Evolutionary conservation across 2,888 invertebrate species (phyloP), one percentile per base, ranked within the genome.

Genomic region (Synergus gifuensis): DNA sequence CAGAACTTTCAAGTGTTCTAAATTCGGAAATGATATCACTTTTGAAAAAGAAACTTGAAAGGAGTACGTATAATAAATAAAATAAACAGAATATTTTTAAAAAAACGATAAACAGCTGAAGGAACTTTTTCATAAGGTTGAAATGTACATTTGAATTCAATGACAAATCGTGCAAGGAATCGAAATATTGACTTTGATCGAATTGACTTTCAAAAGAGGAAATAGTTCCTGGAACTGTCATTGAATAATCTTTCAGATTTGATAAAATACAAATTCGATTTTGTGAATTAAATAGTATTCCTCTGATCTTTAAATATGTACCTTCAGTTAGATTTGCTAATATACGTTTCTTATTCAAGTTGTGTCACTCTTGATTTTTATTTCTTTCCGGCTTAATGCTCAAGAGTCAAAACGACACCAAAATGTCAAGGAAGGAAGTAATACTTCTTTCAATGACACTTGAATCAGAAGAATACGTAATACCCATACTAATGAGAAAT

Each of bases 351-450:
- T 44, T 44, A 67, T 67, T 67, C 66, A 67, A 44, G 18, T 22
- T 67, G 66, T 44, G 66, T 67, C 9, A 44, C 40, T 22, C 14
- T 22, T 11, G 66, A 67, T 40, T 44, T 67, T 44, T 67, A 67
- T 67, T 67, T 9, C 44, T 44, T 67, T 67, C 66, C 66, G 66
- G 42, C 18, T 36, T 40, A 63, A 63, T 67, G 66, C 42, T 44
- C 66, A 64, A 49, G 16, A 49, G 49, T 49, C 49, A 49, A 49
- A 40, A 64, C 64, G 22, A 44, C 44, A 67, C 42, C 44, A 67
- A 44, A 44, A 44, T 44, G 12, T 44, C 5, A 18, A 67, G 44
- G 66, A 67, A 44, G 66, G 66, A 67, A 67, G 44, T 67, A 40
- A 64, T 28, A 28, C 22, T 62, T 12, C n/a, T 64, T 16, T 42